Evolutionary conservation across 2,797 vertebrate species (phyloP).

Genomic region (Chrosomus eos): DNA sequence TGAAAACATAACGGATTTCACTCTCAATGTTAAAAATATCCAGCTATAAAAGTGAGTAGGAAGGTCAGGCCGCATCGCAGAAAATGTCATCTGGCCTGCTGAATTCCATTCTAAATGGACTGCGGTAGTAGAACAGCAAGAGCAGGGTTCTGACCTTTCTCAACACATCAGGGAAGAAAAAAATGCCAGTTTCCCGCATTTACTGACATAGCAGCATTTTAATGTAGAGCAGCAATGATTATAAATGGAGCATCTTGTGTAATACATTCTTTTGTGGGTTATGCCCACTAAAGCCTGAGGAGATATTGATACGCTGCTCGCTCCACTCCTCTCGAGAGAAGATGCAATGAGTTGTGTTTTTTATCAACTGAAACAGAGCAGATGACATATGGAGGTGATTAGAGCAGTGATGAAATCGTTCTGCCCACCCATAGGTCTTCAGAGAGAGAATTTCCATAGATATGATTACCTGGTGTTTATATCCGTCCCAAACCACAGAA

Average conservation of each 20-base stretch:
- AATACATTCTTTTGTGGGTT: conserved; percentile 35
- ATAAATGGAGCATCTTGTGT: conserved; percentile 32
- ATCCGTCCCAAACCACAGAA: conserved; percentile 38
- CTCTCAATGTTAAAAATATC: conserved; percentile 60
- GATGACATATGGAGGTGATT: conserved; percentile 48
- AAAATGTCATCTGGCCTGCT: conserved; percentile 73
- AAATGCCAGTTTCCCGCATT: conserved; percentile 78
- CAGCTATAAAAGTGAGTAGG: conserved; percentile 70
- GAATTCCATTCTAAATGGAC: conserved; percentile 71
- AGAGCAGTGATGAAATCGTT: conserved; percentile 11
- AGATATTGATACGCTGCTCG: conserved; percentile 34
- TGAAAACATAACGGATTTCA: conserved; percentile 59
- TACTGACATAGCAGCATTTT: conserved; percentile 72
- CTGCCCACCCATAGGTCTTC: conserved; percentile 18
- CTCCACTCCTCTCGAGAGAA: conserved; percentile 10
- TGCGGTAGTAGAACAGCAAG: conserved; percentile 61
- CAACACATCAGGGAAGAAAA: conserved; percentile 72
- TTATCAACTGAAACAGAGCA: conserved; percentile 22
- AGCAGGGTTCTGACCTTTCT: conserved; percentile 74
- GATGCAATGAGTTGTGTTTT: conserved; percentile 5
- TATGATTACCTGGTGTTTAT: conserved; percentile 38
- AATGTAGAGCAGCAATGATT: conserved; percentile 64
- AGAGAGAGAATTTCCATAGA: background rate
- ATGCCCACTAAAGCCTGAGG: conserved; percentile 19
- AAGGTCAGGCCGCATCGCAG: conserved; percentile 73